phyloP scores from a whole-genome alignment of 2,888 invertebrate species.

The Lydus trimaculatus region DNA sequence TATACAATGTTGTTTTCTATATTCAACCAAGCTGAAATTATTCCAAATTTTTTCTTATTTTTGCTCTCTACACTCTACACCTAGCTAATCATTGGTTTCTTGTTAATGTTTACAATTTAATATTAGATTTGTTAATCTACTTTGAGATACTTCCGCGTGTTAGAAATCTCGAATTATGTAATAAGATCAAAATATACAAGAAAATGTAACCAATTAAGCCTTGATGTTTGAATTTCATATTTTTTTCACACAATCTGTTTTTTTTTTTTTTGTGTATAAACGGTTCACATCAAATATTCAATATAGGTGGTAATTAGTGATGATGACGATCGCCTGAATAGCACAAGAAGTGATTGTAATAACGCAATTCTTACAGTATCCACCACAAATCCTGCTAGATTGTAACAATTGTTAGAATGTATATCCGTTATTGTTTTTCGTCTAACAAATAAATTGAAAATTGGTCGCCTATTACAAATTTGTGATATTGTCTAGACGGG shows the following conservation, averaged over 20 bases:
- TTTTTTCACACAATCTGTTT: too few relatives aligned
- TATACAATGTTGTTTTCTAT: not conserved
- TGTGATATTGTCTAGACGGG: not conserved
- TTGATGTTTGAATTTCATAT: not conserved
- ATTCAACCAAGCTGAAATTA: constrained; percentile 5
- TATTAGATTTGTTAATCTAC: not conserved
- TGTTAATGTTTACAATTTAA: not conserved
- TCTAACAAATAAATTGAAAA: too few relatives aligned
- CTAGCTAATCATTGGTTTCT: not conserved
- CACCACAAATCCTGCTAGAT: too few relatives aligned
- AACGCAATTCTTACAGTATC: not conserved
- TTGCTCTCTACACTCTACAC: not conserved
- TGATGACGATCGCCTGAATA: not conserved
- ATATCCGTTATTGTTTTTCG: too few relatives aligned
- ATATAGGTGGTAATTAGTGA: not conserved
- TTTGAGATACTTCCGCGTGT: constrained; percentile 7
- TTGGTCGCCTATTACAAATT: too few relatives aligned
- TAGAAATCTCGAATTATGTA: constrained; percentile 8
- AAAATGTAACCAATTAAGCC: constrained; percentile 3
- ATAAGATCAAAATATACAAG: not conserved
- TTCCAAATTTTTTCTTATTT: not conserved
- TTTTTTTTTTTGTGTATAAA: not conserved
- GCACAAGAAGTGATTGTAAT: not conserved
- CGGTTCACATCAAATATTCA: not conserved
- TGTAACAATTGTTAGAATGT: too few relatives aligned